Percentiles rank a stretch among this genome's conserved stretches.
Evolutionary conservation across 2,113 vertebrate genomes (phyloP).

Genomic region (Alethe castanea): DNA sequence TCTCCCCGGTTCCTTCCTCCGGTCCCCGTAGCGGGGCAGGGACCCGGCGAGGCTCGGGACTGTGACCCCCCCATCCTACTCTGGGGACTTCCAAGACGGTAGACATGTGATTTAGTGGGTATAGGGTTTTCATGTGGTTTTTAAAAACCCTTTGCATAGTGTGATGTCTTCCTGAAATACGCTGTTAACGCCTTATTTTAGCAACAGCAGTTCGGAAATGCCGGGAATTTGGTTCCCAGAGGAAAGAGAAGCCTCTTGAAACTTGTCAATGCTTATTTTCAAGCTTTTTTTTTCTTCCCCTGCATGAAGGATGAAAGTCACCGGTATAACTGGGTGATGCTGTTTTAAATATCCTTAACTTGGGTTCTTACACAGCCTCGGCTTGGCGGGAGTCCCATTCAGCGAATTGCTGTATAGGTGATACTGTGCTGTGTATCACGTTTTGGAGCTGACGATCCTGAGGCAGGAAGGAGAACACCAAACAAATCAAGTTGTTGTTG

Average conservation of each 20-base stretch:
- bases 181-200: neutral
- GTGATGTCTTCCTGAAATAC: neutral
- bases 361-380: fast-evolving
- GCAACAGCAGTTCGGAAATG: neutral
- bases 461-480: neutral
- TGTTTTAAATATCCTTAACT: neutral
- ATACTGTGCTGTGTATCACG: fast-evolving
- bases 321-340: neutral
- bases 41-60: neutral
- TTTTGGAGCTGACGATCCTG: neutral
- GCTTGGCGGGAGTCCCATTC: fast-evolving
- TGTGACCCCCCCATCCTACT: fast-evolving
- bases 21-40: neutral
- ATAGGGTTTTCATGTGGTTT: neutral
- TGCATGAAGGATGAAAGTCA: neutral
- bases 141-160: fast-evolving
- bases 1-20: no score
- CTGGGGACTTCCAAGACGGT: neutral
- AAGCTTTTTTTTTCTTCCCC: neutral
- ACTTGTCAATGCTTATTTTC: neutral
- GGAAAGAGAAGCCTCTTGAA: neutral
- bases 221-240: neutral
- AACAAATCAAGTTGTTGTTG: neutral
- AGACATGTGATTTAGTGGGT: neutral
- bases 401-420: neutral